phyloP scores from a whole-genome alignment of 2,113 vertebrate genomes.

The Lota lota region DNA sequence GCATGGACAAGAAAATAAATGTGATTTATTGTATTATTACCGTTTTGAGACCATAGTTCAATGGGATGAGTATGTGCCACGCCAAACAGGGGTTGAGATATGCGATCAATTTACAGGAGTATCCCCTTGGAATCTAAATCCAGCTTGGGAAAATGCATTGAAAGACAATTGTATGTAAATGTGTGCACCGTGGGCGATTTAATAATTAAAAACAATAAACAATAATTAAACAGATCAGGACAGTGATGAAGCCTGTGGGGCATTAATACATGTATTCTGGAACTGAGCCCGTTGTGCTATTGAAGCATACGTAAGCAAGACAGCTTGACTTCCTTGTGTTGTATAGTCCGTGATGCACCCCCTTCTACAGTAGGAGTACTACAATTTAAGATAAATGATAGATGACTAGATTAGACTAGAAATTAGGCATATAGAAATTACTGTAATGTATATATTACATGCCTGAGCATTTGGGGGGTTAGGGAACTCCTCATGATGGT shows the following conservation, averaged over 20 bases:
- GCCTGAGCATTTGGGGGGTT: no score
- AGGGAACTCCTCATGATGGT: neutral
- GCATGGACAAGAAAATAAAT: no score
- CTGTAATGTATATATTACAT: no score
- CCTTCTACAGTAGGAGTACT: no score
- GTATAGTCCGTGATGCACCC: no score
- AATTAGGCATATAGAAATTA: no score
- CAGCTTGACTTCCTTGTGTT: conserved; percentile 9
- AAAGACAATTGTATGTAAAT: conserved; percentile 13
- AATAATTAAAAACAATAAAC: conserved; percentile 21
- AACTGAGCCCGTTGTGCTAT: neutral
- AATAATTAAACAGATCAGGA: conserved; percentile 8
- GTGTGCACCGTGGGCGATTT: conserved; percentile 4
- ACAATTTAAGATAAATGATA: no score
- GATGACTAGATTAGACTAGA: no score
- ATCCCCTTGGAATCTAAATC: conserved; percentile 4
- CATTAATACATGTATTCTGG: neutral
- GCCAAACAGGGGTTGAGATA: neutral
- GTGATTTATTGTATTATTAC: no score
- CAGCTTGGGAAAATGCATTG: neutral
- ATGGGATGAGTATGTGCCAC: neutral
- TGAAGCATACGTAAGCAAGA: conserved; percentile 1
- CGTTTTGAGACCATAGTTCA: no score
- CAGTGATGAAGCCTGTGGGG: conserved; percentile 14
- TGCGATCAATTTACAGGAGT: conserved; percentile 1